phyloP scores from a whole-genome alignment of 2,113 vertebrate genomes.

The Lasiurus cinereus region DNA sequence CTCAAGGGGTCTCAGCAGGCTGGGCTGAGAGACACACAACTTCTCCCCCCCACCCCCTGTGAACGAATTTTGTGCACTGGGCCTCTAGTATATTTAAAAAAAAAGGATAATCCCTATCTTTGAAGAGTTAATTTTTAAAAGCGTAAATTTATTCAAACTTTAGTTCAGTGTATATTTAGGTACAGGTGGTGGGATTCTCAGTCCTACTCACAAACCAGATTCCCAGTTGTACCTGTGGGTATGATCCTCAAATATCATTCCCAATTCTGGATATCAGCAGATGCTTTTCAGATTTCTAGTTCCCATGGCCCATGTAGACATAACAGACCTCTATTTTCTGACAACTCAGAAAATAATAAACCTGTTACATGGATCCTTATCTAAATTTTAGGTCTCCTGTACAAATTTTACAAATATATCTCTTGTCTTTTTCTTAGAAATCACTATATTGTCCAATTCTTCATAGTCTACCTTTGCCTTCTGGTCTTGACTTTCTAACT shows the following conservation, averaged over 20 bases:
- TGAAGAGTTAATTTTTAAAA: constrained; percentile 27
- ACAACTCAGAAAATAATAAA: constrained; percentile 27
- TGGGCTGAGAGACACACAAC: too few species aligned
- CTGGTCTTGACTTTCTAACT: neutral
- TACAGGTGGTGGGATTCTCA: neutral
- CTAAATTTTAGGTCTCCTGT: constrained; percentile 12
- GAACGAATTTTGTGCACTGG: too few species aligned
- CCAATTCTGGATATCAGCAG: neutral
- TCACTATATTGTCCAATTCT: constrained; percentile 43
- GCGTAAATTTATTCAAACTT: constrained; percentile 46
- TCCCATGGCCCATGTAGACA: neutral
- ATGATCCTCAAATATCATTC: neutral
- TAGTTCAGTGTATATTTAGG: neutral
- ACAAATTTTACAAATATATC: constrained; percentile 17
- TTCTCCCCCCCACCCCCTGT: too few species aligned
- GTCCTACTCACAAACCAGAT: neutral
- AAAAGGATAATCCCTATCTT: neutral
- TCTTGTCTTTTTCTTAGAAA: constrained; percentile 30
- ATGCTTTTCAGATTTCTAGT: neutral
- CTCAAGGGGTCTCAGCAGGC: too few species aligned
- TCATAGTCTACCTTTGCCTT: neutral
- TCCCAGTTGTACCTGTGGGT: neutral
- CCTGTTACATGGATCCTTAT: neutral
- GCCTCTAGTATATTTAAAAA: neutral
- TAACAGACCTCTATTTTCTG: neutral